Conservation (phyloP, 2,797 vertebrate species). For the Chelidonichthys spinosus region DNA sequence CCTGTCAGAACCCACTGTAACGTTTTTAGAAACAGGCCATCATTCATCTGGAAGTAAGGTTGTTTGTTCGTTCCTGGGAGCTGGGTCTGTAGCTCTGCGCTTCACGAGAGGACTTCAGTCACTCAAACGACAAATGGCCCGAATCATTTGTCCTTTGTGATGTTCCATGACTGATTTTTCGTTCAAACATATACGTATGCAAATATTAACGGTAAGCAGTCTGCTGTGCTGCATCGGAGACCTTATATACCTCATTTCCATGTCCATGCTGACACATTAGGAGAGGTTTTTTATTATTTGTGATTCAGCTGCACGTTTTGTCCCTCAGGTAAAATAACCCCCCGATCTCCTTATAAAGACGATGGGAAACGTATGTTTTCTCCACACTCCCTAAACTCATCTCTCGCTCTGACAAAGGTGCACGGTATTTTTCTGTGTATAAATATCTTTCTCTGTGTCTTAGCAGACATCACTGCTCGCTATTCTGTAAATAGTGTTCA, state of each 20-base stretch:
- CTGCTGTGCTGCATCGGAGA: slow-evolving; percentile 66
- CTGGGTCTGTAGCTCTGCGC: slow-evolving; percentile 20
- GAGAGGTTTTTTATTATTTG: slow-evolving; percentile 63
- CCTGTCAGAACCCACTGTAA: slow-evolving; percentile 69
- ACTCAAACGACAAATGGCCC: slow-evolving; percentile 30
- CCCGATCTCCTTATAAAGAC: slow-evolving; percentile 37
- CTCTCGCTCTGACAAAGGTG: slow-evolving; percentile 52
- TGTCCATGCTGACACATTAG: slow-evolving; percentile 74
- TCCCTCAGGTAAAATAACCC: slow-evolving; percentile 82
- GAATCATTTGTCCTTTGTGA: slow-evolving; percentile 33
- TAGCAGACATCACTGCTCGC: slow-evolving; percentile 74
- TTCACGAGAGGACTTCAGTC: slow-evolving; percentile 16
- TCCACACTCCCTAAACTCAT: slow-evolving; percentile 49
- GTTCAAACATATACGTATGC: slow-evolving; percentile 26
- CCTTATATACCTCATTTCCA: slow-evolving; percentile 79
- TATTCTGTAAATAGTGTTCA: slow-evolving; percentile 88
- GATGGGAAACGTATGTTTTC: slow-evolving; percentile 45
- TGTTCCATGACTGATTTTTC: slow-evolving; percentile 38
- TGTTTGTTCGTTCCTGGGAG: slow-evolving; percentile 40
- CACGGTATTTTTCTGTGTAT: slow-evolving; percentile 68
- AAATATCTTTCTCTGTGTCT: slow-evolving; percentile 70
- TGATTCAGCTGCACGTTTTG: slow-evolving; percentile 76
- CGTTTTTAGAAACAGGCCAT: slow-evolving; percentile 45
- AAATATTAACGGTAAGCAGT: slow-evolving; percentile 46
- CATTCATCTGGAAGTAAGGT: slow-evolving; percentile 39